phyloP scores from a whole-genome alignment of 2,113 vertebrate species.

The Pollachius pollachius region DNA sequence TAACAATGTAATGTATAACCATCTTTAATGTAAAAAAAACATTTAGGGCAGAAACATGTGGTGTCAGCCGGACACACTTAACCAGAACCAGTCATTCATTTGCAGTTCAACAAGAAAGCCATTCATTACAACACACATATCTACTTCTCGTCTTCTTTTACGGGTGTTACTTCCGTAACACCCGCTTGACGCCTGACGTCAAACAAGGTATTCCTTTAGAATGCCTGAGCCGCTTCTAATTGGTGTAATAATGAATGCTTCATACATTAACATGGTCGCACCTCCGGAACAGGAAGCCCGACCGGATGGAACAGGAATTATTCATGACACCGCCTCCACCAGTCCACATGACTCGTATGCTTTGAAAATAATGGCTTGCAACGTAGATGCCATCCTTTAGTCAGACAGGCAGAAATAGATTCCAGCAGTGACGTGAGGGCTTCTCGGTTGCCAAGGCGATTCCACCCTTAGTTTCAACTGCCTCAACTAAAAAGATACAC shows the following conservation, averaged over 20 bases:
- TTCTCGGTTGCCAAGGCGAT: slow-evolving; percentile 16
- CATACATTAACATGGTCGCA: slow-evolving; percentile 56
- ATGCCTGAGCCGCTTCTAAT: slow-evolving; percentile 41
- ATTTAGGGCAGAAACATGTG: too few species aligned
- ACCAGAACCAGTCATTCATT: too few species aligned
- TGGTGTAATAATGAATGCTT: slow-evolving; percentile 58
- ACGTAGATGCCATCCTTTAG: slow-evolving; percentile 38
- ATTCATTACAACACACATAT: too few species aligned
- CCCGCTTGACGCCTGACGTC: too few species aligned
- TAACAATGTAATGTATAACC: too few species aligned
- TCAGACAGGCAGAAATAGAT: slow-evolving; percentile 48
- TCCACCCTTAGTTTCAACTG: slow-evolving; percentile 9
- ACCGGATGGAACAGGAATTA: slow-evolving; percentile 50
- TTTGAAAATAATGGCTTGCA: slow-evolving; percentile 51
- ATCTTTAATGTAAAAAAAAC: too few species aligned
- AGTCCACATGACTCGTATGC: slow-evolving; percentile 26
- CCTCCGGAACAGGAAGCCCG: slow-evolving; percentile 53
- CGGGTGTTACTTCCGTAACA: too few species aligned
- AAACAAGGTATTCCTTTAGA: slow-evolving; percentile 34
- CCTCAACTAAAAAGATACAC: slow-evolving; percentile 1
- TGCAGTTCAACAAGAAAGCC: too few species aligned
- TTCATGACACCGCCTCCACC: slow-evolving; percentile 57
- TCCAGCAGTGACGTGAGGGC: slow-evolving; percentile 22
- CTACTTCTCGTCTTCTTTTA: too few species aligned
- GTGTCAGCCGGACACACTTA: too few species aligned